Conservation (phyloP, 2,888 invertebrate genomes). For the Cheilosia urbana region DNA sequence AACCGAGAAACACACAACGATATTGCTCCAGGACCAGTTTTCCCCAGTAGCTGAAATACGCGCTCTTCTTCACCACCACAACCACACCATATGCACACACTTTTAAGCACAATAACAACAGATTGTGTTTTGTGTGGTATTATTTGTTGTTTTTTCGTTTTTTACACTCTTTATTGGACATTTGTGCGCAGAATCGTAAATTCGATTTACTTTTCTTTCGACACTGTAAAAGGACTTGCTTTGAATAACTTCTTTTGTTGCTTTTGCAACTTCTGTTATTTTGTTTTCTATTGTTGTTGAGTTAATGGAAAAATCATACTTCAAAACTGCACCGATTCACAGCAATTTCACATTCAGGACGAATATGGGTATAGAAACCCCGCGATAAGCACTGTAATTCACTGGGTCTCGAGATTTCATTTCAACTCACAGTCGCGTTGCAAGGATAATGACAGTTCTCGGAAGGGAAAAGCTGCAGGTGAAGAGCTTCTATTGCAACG, state of each 20-base stretch:
- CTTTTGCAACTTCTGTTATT: slow-evolving; percentile 15
- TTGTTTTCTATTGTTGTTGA: slow-evolving; percentile 2
- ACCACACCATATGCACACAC: slow-evolving; percentile 13
- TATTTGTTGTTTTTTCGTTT: slow-evolving; percentile 64
- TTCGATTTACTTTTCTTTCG: slow-evolving; percentile 58
- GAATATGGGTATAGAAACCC: not conserved
- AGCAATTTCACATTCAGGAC: too few relatives aligned
- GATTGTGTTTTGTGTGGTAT: slow-evolving; percentile 31
- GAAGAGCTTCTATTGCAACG: slow-evolving; percentile 52
- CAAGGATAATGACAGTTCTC: slow-evolving; percentile 49
- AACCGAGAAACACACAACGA: slow-evolving; percentile 21
- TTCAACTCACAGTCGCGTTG: slow-evolving; percentile 28
- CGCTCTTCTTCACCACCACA: slow-evolving; percentile 53
- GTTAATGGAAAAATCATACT: not conserved
- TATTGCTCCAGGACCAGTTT: slow-evolving; percentile 32
- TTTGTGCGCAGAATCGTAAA: slow-evolving; percentile 71
- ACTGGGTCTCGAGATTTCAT: slow-evolving; percentile 26
- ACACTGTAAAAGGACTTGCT: slow-evolving; percentile 23
- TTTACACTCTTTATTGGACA: slow-evolving; percentile 51
- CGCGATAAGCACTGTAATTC: slow-evolving; percentile 17
- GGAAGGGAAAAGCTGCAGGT: slow-evolving; percentile 49
- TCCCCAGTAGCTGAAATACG: not conserved
- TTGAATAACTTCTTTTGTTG: slow-evolving; percentile 25
- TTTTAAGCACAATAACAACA: slow-evolving; percentile 39
- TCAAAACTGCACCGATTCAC: not conserved